phyloP scores from a whole-genome alignment of 1,140 invertebrate species.

The Aculops lycopersici region DNA sequence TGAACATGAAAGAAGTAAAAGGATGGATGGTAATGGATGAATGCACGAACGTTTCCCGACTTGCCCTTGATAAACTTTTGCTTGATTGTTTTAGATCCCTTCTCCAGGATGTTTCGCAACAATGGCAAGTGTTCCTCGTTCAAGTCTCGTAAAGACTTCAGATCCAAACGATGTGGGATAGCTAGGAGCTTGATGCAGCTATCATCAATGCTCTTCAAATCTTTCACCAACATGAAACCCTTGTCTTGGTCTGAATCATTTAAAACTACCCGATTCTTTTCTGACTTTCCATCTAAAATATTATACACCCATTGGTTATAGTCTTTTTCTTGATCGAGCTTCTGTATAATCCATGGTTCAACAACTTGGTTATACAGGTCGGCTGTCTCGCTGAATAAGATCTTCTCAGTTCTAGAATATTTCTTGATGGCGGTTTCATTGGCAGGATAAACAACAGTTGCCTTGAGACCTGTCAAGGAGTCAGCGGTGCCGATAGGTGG shows the following conservation, averaged over 20 bases:
- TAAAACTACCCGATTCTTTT: conserved; percentile 48
- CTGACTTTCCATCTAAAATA: conserved; percentile 58
- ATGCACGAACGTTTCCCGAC: conserved; percentile 32
- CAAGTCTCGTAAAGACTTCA: conserved; percentile 55
- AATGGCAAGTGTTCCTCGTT: conserved; percentile 38
- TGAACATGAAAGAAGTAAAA: conserved; percentile 89
- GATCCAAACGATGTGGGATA: conserved; percentile 30
- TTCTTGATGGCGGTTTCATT: conserved; percentile 63
- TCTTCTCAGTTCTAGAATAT: conserved; percentile 33
- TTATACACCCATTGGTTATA: conserved; percentile 77
- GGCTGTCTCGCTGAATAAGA: conserved; percentile 48
- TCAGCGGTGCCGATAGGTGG: too few species aligned
- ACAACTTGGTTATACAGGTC: conserved; percentile 45
- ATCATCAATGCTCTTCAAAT: conserved; percentile 30
- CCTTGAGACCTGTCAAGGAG: too few species aligned
- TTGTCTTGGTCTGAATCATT: conserved; percentile 40
- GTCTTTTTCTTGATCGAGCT: conserved; percentile 19
- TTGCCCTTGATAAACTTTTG: conserved; percentile 39
- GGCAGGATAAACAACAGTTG: conserved; percentile 61
- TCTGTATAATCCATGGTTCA: conserved; percentile 32
- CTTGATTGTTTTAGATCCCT: conserved; percentile 35
- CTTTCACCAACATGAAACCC: conserved; percentile 61
- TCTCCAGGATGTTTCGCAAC: conserved; percentile 39
- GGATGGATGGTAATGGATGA: conserved; percentile 79
- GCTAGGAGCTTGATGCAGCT: conserved; percentile 19